These are phyloP conservation scores for Seladonia tumulorum DNA, from an alignment of 2,888 invertebrate genomes.

Conservation along the genomic window DNA sequence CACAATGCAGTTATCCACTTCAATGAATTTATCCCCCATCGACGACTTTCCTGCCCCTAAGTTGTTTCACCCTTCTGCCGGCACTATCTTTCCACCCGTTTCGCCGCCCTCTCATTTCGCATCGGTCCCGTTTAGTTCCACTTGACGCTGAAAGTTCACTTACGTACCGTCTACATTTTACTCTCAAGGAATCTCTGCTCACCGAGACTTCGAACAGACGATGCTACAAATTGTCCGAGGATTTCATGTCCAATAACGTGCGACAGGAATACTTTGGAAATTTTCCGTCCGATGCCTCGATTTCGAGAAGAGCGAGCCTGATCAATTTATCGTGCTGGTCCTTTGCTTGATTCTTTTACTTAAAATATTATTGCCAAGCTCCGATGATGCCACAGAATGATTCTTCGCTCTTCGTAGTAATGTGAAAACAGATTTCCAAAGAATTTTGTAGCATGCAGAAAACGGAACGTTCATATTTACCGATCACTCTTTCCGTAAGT, in stretches of 20 bases:
- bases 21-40: slow-evolving; percentile 79
- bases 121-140: slow-evolving; percentile 2
- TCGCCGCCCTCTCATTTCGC: slow-evolving; percentile 11
- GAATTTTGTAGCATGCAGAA: background rate
- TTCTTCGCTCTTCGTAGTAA: too few relatives aligned
- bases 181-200: background rate
- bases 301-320: too few relatives aligned
- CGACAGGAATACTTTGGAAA: background rate
- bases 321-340: too few relatives aligned
- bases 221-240: background rate
- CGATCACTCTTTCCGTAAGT: background rate
- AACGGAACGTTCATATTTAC: background rate
- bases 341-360: too few relatives aligned
- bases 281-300: background rate
- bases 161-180: background rate
- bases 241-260: background rate
- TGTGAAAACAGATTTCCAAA: too few relatives aligned
- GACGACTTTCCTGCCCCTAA: slow-evolving; percentile 40
- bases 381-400: background rate
- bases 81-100: too few relatives aligned
- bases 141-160: background rate
- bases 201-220: background rate
- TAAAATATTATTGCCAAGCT: too few relatives aligned
- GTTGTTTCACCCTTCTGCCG: slow-evolving; percentile 37
- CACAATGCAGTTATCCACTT: slow-evolving; percentile 83